phyloP scores from a whole-genome alignment of 1,140 invertebrate genomes.

The Rhysida immarginata region DNA sequence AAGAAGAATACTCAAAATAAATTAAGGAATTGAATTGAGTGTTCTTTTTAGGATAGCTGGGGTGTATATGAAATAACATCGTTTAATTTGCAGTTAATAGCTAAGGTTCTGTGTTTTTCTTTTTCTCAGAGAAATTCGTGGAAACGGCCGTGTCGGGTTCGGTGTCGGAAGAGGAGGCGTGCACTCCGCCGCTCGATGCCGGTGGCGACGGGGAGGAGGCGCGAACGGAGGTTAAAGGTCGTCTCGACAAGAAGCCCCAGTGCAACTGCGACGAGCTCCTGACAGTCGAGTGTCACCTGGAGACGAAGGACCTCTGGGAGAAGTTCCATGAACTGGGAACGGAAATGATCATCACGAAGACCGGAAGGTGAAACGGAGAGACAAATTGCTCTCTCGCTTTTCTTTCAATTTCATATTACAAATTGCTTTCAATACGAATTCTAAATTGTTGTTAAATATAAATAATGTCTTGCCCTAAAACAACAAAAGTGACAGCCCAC shows the following conservation, averaged over 20 bases:
- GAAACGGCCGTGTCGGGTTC: conserved; percentile 2
- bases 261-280: conserved; percentile 39
- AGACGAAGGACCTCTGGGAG: conserved; percentile 61
- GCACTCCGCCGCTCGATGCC: neutral
- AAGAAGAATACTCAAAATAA: too few species aligned
- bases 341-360: conserved; percentile 97
- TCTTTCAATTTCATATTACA: too few species aligned
- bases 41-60: too few species aligned
- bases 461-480: too few species aligned
- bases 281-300: conserved; percentile 28
- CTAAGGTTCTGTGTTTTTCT: too few species aligned
- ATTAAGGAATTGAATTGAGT: too few species aligned
- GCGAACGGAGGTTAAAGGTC: too few species aligned
- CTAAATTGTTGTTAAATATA: too few species aligned
- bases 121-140: conserved; percentile 7
- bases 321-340: conserved; percentile 88
- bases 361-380: conserved; percentile 78
- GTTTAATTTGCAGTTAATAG: too few species aligned
- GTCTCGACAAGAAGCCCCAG: neutral
- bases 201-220: conserved; percentile 38
- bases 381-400: neutral
- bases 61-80: too few species aligned
- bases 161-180: neutral
- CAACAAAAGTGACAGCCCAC: too few species aligned
- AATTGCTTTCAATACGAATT: too few species aligned